phyloP scores from a whole-genome alignment of 2,888 invertebrate species.

The Conus canariensis region DNA sequence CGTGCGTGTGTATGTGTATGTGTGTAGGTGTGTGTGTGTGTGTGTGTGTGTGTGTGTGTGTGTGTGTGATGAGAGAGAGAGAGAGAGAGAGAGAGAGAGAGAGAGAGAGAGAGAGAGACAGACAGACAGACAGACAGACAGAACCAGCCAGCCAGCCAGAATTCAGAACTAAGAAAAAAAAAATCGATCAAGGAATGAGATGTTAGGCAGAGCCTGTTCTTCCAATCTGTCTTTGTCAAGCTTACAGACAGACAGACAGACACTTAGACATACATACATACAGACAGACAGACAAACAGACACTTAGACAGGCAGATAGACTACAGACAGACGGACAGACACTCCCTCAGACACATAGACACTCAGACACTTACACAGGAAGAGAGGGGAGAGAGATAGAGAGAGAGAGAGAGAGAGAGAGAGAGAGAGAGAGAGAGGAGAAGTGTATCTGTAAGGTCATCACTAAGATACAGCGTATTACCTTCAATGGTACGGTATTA shows the following conservation, averaged over 20 bases:
- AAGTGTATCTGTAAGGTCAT: not conserved
- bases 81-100: not conserved
- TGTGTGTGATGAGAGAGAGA: not conserved
- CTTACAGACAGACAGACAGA: not conserved
- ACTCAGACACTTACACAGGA: not conserved
- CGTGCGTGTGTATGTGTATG: too few relatives aligned
- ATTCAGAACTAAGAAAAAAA: too few relatives aligned
- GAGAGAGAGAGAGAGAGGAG: conserved; percentile 4
- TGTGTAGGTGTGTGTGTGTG: too few relatives aligned
- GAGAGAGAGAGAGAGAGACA: not conserved
- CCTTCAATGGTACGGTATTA: too few relatives aligned
- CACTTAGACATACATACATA: not conserved
- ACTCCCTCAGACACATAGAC: not conserved
- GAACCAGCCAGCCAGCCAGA: not conserved
- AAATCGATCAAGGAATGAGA: too few relatives aligned
- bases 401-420: conserved; percentile 18
- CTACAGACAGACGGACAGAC: not conserved
- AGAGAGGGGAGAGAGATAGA: conserved; percentile 7
- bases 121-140: conserved; percentile 6
- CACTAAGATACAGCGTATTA: not conserved
- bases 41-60: too few relatives aligned
- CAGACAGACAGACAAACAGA: not conserved
- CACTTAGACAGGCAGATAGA: not conserved
- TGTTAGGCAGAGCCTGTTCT: too few relatives aligned
- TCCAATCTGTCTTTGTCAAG: too few relatives aligned